Evolutionary conservation across 2,797 vertebrate genomes (phyloP).

Genomic region (Chelidonichthys spinosus): DNA sequence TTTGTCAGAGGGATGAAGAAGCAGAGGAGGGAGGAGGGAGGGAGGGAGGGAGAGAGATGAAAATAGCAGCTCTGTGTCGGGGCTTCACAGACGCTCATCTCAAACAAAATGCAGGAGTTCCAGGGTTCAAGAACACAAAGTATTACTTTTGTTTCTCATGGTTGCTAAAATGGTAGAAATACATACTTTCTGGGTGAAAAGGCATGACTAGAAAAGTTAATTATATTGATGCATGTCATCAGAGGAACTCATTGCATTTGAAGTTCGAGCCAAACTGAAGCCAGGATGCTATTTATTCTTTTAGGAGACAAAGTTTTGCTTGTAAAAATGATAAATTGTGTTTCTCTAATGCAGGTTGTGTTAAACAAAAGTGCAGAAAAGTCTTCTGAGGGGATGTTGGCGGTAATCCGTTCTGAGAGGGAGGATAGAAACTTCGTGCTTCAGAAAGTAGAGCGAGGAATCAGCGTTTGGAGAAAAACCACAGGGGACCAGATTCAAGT

Average conservation of each 20-base stretch:
- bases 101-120: not conserved
- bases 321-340: constrained; percentile 13
- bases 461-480: not conserved
- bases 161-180: not conserved
- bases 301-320: not conserved
- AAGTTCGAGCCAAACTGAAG: not conserved
- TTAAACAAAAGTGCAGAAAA: not conserved
- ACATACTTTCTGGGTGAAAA: not conserved
- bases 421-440: not conserved
- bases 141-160: not conserved
- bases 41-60: not conserved
- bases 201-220: not conserved
- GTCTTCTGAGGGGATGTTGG: not conserved
- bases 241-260: not conserved
- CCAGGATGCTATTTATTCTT: not conserved
- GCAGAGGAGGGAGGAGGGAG: too few relatives aligned
- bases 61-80: not conserved
- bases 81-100: not conserved
- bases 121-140: not conserved
- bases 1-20: not conserved
- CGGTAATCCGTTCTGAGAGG: not conserved
- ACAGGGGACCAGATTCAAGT: not conserved
- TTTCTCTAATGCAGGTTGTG: constrained; percentile 10
- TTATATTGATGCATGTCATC: not conserved
- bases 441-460: constrained; percentile 12